Base-by-base conservation (phyloP, 2,888 invertebrate genomes). In the Zhuqinia jingwanae region DNA sequence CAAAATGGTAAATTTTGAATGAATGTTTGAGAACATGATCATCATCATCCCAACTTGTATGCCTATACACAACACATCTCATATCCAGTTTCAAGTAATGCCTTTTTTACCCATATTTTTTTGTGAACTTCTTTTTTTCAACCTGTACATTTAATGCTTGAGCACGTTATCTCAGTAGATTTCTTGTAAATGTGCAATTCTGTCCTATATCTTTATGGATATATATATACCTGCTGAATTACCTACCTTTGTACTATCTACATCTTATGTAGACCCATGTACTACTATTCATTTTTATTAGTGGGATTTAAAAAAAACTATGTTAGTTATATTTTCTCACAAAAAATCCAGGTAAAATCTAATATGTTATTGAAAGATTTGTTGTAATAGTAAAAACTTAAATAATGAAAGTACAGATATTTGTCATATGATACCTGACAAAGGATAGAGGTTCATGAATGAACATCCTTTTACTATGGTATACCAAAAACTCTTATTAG, bases 131-230 rank as follows among this genome's bases (percentile, higher is more conserved):
- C 36, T 6, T 8, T 36, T 36, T 36, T 8, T 47, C 77, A 78
- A 76, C 65, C 83, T 30, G 27, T 20, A 56, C 20, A 58, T 84
- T 84, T 77, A 58, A 84, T 84, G 84, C 84, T 70, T 58, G 58
- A 47, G 58, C 84, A 84, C 84, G 84, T 45, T 45, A 53, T 22
- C 6, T 45, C 20, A 22, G 30, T 25, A 68, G 22, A 1, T 15
- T 68, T 47, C 30, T 20, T 13, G 27, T 27, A 13, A 60, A 30
- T 3, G 8, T 36, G 60, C 22, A 58, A 10, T 58, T 58, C 11
- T 58, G 17, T 22, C 22, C 3, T 36, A 8, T 36, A 8, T 36
- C 8, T 36, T 36, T 36, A 36, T 36, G 36, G 5, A 6, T 36
- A 36, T 36, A 36, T 36, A 36, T 36, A 36, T 36, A n/a, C n/a